Evolutionary conservation across 1,140 invertebrate genomes (phyloP), one percentile per base, ranked within the genome.

Genomic region (Brachionus plicatilis): DNA sequence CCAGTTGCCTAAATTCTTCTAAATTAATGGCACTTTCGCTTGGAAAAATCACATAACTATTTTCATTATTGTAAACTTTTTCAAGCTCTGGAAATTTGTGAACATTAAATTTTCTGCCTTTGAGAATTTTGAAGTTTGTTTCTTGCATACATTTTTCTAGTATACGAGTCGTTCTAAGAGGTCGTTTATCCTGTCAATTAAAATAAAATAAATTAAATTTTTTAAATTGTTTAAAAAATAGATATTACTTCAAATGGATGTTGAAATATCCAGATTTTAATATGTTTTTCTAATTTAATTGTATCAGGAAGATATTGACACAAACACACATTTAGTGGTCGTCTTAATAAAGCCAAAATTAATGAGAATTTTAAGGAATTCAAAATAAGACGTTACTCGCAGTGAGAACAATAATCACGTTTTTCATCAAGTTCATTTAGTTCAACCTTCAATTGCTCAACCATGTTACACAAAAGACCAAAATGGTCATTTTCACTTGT

Each of bases 111-210:
- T 92, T 93, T 89, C 95, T 95, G 37, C 95, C 95, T 89, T 93
- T 94, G 85, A 92, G 93, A n/a, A 91, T 92, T 85, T 93, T 88
- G 90, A 95, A 96, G 88, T 93, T 93, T 66, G 92, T 93, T 68
- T 92, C 88, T 65, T 91, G 90, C 83, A 97, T 88, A 50, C 93
- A 93, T 68, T 94, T 90, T 85, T 93, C 91, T 5, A 97, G 90
- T 93, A 97, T 97, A 11, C 94, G 93, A 27, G 94, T 95, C 27
- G 95, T 97, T 84, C 94, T 91, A 24, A 97, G 90, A 87, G 94
- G 94, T 86, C 95, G 90, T 89, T 95, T 94, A 87, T 95, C 94
- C 89, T 90, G 85, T 47, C 84, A 70, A 80, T 20, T 37, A 78
- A 76, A 76, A 17, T 45, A 37, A 43, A 33, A 37, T 45, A 75